Evolutionary conservation across 2,113 vertebrate genomes (phyloP).

Genomic region (Tachysurus fulvidraco): DNA sequence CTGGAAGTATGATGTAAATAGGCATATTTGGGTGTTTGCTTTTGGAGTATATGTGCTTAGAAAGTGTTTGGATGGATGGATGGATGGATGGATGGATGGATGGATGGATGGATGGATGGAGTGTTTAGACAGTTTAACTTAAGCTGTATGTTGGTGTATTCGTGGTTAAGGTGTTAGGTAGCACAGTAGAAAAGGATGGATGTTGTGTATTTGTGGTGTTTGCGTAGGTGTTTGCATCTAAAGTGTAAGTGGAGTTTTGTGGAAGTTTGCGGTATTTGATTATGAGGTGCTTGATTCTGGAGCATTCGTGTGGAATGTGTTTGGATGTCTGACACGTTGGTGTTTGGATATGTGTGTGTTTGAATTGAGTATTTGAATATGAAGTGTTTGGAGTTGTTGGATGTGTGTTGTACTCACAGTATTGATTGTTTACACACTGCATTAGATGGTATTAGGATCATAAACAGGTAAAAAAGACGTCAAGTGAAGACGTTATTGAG

Average conservation of each 20-base stretch:
- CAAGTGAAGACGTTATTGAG: neutral
- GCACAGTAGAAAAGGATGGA: neutral
- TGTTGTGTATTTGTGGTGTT: neutral
- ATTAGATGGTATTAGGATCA: neutral
- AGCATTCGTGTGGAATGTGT: neutral
- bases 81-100: neutral
- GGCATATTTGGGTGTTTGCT: neutral
- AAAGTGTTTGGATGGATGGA: neutral
- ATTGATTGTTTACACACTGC: too few relatives aligned
- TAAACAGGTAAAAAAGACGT: neutral
- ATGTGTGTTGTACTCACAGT: too few relatives aligned
- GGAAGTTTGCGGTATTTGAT: neutral
- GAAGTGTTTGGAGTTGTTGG: neutral
- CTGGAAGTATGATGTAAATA: neutral
- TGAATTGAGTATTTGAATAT: neutral
- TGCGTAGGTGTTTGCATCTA: neutral
- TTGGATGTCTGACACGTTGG: neutral
- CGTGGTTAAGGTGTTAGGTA: neutral
- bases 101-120: neutral
- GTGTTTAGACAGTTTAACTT: neutral
- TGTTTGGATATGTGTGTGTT: neutral
- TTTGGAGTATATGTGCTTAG: neutral
- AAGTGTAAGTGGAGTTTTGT: neutral
- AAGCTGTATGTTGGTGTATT: neutral
- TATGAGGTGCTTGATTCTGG: neutral